Conservation (phyloP, 2,797 vertebrate genomes). For the Parauchenoglanis punctatus region DNA sequence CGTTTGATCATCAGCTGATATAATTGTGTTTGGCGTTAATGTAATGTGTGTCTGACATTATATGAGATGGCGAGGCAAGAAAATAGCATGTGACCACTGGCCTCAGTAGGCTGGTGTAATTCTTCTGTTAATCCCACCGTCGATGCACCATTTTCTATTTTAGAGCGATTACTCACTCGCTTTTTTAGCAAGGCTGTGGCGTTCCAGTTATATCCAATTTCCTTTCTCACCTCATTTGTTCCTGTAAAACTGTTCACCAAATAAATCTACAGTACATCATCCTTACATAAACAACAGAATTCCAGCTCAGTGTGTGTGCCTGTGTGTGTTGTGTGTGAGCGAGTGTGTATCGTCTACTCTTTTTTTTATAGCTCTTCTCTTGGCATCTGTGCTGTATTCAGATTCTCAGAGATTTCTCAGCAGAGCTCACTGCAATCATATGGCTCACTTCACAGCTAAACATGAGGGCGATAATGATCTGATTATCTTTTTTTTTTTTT, state of each 20-base stretch:
- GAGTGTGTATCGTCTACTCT: background rate
- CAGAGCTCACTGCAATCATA: conserved; percentile 17
- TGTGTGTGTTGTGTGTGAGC: background rate
- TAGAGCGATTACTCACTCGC: conserved; percentile 1
- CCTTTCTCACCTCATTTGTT: background rate
- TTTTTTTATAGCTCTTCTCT: conserved; percentile 56
- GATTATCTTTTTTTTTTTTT: conserved; percentile 53
- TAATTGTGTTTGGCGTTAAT: background rate
- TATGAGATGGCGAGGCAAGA: background rate
- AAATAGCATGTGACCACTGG: background rate
- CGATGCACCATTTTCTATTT: conserved; percentile 30
- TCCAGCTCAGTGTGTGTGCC: background rate
- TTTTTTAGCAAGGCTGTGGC: background rate
- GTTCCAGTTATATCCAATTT: background rate
- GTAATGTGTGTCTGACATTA: background rate
- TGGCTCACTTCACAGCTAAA: conserved; percentile 41
- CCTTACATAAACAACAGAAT: conserved; percentile 10
- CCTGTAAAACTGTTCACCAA: background rate
- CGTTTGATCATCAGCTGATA: background rate
- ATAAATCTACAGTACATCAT: background rate
- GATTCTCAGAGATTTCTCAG: conserved; percentile 43
- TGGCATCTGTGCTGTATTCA: conserved; percentile 46
- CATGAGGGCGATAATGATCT: conserved; percentile 54
- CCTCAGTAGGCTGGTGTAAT: background rate
- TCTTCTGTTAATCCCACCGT: conserved; percentile 45